These are phyloP conservation scores for Stigmatopora nigra DNA, from an alignment of 2,113 vertebrate genomes.

Conservation along the genomic window DNA sequence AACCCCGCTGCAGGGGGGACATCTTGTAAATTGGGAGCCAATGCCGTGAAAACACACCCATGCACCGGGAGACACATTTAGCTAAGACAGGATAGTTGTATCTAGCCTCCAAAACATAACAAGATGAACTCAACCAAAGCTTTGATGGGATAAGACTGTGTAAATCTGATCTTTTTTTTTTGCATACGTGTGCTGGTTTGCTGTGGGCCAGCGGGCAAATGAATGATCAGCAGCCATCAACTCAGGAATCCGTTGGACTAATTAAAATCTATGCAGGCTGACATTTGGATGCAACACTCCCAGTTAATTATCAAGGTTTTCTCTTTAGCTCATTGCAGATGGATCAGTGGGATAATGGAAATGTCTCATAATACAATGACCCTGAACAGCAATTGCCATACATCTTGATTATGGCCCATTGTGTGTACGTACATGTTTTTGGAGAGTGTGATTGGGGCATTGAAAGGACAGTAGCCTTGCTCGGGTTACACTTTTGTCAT, in stretches of 20 bases:
- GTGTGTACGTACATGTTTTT: conserved; percentile 3
- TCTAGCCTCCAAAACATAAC: conserved; percentile 28
- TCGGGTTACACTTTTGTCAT: conserved; percentile 15
- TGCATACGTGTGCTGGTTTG: background rate
- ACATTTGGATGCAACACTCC: conserved; percentile 36
- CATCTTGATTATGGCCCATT: conserved; percentile 33
- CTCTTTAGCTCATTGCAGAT: background rate
- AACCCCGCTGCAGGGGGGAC: background rate
- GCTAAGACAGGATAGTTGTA: conserved; percentile 35
- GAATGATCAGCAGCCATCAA: conserved; percentile 62
- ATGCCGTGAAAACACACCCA: conserved; percentile 6
- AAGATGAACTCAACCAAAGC: conserved; percentile 43
- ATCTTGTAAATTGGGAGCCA: background rate
- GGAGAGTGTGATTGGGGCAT: background rate
- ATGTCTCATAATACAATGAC: conserved; percentile 34
- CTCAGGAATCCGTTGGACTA: conserved; percentile 55
- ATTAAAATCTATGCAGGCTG: conserved; percentile 50
- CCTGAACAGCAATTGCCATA: conserved; percentile 36
- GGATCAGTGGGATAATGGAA: conserved; percentile 35
- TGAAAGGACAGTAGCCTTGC: conserved; percentile 33
- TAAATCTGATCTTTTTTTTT: background rate
- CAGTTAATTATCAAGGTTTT: conserved; percentile 33
- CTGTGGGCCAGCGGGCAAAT: conserved; percentile 34
- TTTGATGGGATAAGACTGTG: conserved; percentile 21
- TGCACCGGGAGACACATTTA: conserved; percentile 18